Evolutionary conservation across 2,797 vertebrate genomes (phyloP).

Genomic region (Micromesistius poutassou): DNA sequence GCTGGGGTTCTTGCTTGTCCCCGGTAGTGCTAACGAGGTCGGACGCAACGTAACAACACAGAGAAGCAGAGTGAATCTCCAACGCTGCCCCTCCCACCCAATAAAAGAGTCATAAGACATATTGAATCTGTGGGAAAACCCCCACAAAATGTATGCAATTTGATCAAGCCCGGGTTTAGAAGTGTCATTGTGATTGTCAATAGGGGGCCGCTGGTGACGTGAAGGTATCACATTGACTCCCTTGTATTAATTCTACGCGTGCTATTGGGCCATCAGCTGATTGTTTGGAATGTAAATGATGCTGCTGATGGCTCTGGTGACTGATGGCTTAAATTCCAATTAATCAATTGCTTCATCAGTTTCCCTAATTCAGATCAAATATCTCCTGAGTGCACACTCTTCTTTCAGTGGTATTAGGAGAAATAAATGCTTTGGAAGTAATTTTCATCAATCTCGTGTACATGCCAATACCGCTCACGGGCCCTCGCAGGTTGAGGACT

Average conservation of each 20-base stretch:
- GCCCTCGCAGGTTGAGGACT: constrained; percentile 68
- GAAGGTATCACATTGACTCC: constrained; percentile 79
- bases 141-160: constrained; percentile 74
- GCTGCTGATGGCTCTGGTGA: constrained; percentile 90
- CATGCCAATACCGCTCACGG: constrained; percentile 78
- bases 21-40: not conserved
- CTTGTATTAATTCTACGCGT: constrained; percentile 58
- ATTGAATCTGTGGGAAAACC: constrained; percentile 71
- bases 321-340: constrained; percentile 98
- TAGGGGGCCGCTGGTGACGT: constrained; percentile 61
- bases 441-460: constrained; percentile 89
- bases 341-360: constrained; percentile 97
- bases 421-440: constrained; percentile 89
- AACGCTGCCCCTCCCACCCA: constrained; percentile 39
- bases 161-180: constrained; percentile 80
- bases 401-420: constrained; percentile 85
- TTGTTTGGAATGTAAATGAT: constrained; percentile 98
- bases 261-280: constrained; percentile 87
- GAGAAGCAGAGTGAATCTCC: not conserved
- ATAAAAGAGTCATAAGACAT: constrained; percentile 78
- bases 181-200: constrained; percentile 79
- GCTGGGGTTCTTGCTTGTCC: too few species aligned
- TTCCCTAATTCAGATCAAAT: constrained; percentile 99
- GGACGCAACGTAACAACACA: not conserved
- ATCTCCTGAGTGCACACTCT: constrained; percentile 86